These are phyloP conservation scores for Drosophila leonis DNA, from an alignment of 2,888 invertebrate species.

Conservation along the genomic window DNA sequence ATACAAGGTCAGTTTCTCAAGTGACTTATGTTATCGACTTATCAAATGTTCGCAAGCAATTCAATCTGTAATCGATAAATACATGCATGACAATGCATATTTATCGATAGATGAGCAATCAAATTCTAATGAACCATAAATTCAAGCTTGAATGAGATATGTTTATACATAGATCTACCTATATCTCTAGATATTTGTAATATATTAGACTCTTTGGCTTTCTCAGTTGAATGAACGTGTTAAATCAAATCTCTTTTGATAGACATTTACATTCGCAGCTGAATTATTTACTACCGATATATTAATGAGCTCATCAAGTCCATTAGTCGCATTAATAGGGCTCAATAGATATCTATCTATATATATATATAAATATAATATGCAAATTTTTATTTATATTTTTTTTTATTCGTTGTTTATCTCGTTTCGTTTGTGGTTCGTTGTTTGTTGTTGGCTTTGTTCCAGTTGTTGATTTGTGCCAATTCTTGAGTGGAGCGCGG, in stretches of 20 bases:
- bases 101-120: not conserved
- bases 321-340: conserved; percentile 42
- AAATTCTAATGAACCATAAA: not conserved
- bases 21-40: too few species aligned
- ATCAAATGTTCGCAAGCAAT: too few species aligned
- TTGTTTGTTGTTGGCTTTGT: conserved; percentile 15
- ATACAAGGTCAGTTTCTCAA: too few species aligned
- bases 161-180: not conserved
- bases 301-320: conserved; percentile 51
- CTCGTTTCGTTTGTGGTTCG: conserved; percentile 5
- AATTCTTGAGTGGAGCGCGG: conserved; percentile 35
- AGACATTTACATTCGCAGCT: conserved; percentile 38
- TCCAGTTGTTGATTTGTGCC: conserved; percentile 41
- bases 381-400: conserved; percentile 13
- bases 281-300: conserved; percentile 41
- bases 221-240: conserved; percentile 18
- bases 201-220: not conserved
- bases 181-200: not conserved
- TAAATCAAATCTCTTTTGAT: conserved; percentile 39
- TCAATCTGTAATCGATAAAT: too few species aligned
- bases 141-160: not conserved
- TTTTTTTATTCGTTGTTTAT: conserved; percentile 10
- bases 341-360: conserved; percentile 1
- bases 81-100: too few species aligned
- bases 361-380: conserved; percentile 4